Base-by-base conservation (phyloP, 2,797 vertebrate species). In the Ispidina lecontei region DNA sequence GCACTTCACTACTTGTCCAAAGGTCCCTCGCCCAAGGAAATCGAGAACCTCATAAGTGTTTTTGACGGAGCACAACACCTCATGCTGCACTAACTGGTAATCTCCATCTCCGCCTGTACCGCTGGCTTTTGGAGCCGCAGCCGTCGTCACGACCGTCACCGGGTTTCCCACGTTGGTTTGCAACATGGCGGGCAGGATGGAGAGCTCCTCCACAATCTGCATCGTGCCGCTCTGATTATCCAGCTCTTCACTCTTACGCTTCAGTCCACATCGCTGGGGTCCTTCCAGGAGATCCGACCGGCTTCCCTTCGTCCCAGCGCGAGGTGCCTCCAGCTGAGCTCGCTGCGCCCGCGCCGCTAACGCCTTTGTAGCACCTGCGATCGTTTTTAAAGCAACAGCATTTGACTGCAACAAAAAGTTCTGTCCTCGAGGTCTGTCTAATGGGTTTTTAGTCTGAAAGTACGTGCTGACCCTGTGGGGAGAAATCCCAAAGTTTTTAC, bases 1-100 rank as follows among this genome's bases (percentile, higher is more conserved):
- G 98, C 99, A 99, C 97, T 99, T 99, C n/a, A 99, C 99, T 20
- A 99, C 99, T 97, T 99, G 99, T 69, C 99, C 99, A 39, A 99
- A 99, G 81, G 99, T 99, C 97, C 99, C 99, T 74, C 99, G 98
- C 60, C 99, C 99, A 96, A 99, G 98, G 97, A 99, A 99, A 98
- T 99, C 99, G 73, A 99, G 98, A 92, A 99, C 99, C 98, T 99
- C 99, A 0, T 99, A 99, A 62, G 99, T 99, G 96, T 99, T 99
- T 98, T 99, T 99, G 98, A 99, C 97, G 26, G 99, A 99, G 97
- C 99, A 99, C 94, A 99, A 96, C 84, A 99, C 98, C 97, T 99
- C 99, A 44, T 99, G 99, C 95, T 99, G 99, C 52, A 99, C 99
- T 74, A 99, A 97, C 97, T 99, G 99, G 97, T 99, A 99, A 97